Evolutionary conservation across 2,888 invertebrate genomes (phyloP).

Genomic region (Formica aserva): DNA sequence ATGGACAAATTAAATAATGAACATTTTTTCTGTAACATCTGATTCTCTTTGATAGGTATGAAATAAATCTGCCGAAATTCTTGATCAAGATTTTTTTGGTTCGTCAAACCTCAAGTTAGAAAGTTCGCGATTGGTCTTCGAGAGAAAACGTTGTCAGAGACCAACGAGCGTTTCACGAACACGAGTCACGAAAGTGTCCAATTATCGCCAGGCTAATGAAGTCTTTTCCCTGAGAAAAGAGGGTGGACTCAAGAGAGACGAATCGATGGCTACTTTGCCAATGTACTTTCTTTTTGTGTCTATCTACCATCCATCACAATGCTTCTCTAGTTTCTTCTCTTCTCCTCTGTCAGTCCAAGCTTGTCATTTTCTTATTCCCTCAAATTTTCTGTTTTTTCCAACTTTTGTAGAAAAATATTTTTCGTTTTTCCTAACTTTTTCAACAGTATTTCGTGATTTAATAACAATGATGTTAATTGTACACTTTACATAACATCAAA

Average conservation of each 20-base stretch:
- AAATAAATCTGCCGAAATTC: constrained; percentile 15
- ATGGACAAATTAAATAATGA: neutral
- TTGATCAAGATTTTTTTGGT: neutral
- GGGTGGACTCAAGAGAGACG: constrained; percentile 44
- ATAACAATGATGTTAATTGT: neutral
- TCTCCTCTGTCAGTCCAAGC: neutral
- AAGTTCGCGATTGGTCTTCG: constrained; percentile 31
- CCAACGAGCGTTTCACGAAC: constrained; percentile 57
- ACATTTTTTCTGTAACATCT: neutral
- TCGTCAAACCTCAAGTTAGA: neutral
- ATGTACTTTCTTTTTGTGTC: constrained; percentile 28
- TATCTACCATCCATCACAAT: constrained; percentile 14
- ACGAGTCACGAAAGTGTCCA: constrained; percentile 71
- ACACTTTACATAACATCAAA: neutral
- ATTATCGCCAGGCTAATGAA: constrained; percentile 75
- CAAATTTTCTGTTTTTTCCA: constrained; percentile 9
- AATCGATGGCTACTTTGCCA: constrained; percentile 52
- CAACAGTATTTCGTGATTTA: neutral
- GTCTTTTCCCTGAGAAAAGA: constrained; percentile 59
- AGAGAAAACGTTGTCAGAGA: constrained; percentile 62
- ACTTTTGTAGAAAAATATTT: neutral
- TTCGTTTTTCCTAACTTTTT: neutral
- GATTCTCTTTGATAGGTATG: neutral
- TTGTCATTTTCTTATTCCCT: constrained; percentile 19
- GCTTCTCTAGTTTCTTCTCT: constrained; percentile 12